These are phyloP conservation scores for Tautogolabrus adspersus DNA, from an alignment of 2,113 vertebrate species.

Conservation along the genomic window DNA sequence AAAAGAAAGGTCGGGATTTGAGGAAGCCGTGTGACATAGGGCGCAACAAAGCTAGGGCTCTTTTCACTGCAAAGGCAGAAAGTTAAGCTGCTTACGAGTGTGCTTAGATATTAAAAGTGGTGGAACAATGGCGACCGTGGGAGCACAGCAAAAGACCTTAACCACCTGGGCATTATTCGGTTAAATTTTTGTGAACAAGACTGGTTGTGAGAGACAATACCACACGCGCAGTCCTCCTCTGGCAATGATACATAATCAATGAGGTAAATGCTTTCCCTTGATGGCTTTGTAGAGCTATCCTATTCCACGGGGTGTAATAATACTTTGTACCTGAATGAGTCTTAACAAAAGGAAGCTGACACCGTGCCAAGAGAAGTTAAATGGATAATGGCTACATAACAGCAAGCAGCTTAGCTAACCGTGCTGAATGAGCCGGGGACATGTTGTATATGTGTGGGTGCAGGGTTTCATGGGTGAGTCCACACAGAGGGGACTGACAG, in stretches of 20 bases:
- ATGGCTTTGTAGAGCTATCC: slow-evolving; percentile 74
- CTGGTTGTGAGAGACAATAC: slow-evolving; percentile 41
- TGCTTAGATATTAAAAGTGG: slow-evolving; percentile 74
- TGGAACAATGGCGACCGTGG: slow-evolving; percentile 56
- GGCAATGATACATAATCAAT: slow-evolving; percentile 70
- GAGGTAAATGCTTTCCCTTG: slow-evolving; percentile 74
- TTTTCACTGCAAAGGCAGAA: slow-evolving; percentile 70
- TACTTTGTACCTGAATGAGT: slow-evolving; percentile 81
- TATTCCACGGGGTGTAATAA: slow-evolving; percentile 80
- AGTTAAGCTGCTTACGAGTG: slow-evolving; percentile 76
- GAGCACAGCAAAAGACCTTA: slow-evolving; percentile 30
- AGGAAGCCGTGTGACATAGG: slow-evolving; percentile 46
- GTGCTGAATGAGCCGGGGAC: slow-evolving; percentile 71
- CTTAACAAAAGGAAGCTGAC: slow-evolving; percentile 82
- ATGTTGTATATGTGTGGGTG: slow-evolving; percentile 78
- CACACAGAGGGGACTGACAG: slow-evolving; percentile 58
- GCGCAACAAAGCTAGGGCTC: slow-evolving; percentile 64
- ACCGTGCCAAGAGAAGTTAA: slow-evolving; percentile 74
- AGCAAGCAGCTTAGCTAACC: slow-evolving; percentile 66
- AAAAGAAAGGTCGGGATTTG: slow-evolving; percentile 49
- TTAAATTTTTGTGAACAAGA: slow-evolving; percentile 39
- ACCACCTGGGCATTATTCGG: slow-evolving; percentile 36
- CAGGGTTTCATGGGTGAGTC: slow-evolving; percentile 79
- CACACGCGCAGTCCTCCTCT: slow-evolving; percentile 30
- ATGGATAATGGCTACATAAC: slow-evolving; percentile 80